A percentile compares a stretch with the other conserved stretches of the same genome.
Conservation (phyloP, 2,888 invertebrate species). For the Mechanitis mazaeus region DNA sequence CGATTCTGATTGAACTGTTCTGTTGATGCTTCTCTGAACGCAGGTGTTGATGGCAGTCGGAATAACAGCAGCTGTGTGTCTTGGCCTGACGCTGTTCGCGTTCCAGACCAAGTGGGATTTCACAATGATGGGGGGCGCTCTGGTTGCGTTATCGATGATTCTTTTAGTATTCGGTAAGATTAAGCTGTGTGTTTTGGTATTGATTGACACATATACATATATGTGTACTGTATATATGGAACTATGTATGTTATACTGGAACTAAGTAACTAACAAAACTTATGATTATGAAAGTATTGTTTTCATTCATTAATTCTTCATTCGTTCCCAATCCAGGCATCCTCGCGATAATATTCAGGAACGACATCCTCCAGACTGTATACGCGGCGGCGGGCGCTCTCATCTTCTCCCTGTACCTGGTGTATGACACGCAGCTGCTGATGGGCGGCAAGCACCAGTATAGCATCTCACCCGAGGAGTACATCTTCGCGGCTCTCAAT, state of each 20-base stretch:
- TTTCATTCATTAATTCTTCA: too few species aligned
- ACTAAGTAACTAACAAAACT: too few species aligned
- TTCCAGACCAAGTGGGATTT: conserved; percentile 91
- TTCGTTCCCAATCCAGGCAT: conserved; percentile 43
- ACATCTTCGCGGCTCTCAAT: conserved; percentile 94
- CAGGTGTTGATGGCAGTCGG: conserved; percentile 67
- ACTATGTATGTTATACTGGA: too few species aligned
- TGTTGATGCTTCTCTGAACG: too few species aligned
- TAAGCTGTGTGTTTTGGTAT: too few species aligned
- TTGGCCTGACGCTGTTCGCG: conserved; percentile 88
- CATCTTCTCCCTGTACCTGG: conserved; percentile 90
- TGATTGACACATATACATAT: too few species aligned
- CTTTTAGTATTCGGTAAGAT: conserved; percentile 81
- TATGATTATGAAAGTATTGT: too few species aligned
- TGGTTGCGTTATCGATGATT: conserved; percentile 84
- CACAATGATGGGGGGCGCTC: conserved; percentile 81
- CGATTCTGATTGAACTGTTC: too few species aligned
- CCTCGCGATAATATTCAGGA: conserved; percentile 81
- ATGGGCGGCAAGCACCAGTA: conserved; percentile 93
- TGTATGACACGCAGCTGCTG: conserved; percentile 95
- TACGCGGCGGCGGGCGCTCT: conserved; percentile 92
- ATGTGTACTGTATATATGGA: too few species aligned
- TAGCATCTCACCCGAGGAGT: conserved; percentile 93
- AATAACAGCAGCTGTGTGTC: conserved; percentile 84
- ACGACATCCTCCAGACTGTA: conserved; percentile 79